Conservation (phyloP, 2,888 invertebrate species). For the Syrista parreyssii region DNA sequence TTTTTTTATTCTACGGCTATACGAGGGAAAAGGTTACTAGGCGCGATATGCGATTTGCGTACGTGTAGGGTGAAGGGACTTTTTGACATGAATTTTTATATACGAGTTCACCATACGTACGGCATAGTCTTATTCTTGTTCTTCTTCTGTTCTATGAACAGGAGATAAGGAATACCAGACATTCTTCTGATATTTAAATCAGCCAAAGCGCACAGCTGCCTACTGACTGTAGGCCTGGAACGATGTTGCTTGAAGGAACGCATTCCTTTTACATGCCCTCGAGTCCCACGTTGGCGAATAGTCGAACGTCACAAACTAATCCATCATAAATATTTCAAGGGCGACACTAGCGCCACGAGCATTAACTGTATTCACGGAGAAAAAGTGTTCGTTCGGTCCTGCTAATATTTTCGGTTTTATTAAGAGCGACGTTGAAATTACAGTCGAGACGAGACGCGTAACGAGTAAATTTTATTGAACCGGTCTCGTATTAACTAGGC, state of each 20-base stretch:
- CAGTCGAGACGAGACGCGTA: not conserved
- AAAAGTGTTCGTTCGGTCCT: not conserved
- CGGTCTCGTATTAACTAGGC: constrained; percentile 17
- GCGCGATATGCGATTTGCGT: not conserved
- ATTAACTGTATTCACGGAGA: not conserved
- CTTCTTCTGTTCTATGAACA: not conserved
- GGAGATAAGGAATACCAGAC: constrained; percentile 26
- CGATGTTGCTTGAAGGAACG: not conserved
- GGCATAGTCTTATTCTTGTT: not conserved
- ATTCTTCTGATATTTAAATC: constrained; percentile 32
- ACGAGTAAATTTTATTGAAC: not conserved
- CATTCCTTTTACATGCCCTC: not conserved
- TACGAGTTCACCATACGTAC: not conserved
- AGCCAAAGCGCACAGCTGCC: constrained; percentile 21
- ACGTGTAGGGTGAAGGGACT: not conserved
- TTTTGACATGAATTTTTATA: not conserved
- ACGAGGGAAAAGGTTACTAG: not conserved
- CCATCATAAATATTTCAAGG: not conserved
- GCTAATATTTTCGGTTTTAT: not conserved
- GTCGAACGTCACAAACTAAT: not conserved
- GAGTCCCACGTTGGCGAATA: not conserved
- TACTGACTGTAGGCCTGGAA: not conserved
- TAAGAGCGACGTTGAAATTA: not conserved
- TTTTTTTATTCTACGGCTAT: not conserved
- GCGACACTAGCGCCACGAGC: not conserved